Conservation (phyloP, 2,113 vertebrate species). For the Dryoscopus gambensis region DNA sequence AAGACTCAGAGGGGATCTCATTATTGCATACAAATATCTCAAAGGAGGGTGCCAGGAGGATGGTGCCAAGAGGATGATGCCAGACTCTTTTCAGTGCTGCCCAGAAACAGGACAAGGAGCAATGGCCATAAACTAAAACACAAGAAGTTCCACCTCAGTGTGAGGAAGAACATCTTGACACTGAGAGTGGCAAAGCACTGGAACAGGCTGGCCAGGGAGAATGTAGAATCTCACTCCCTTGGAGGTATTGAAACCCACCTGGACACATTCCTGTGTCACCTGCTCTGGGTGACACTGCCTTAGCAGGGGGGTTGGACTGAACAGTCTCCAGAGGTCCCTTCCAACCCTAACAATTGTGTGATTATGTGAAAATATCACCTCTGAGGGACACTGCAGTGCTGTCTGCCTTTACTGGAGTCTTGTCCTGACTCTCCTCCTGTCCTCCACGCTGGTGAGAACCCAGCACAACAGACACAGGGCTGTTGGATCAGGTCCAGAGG, state of each 20-base stretch:
- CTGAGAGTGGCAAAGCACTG: neutral
- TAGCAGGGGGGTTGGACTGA: no score
- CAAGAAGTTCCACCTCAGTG: no score
- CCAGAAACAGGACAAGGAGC: neutral
- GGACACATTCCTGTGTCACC: neutral
- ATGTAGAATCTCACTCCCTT: no score
- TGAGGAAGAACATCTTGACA: neutral
- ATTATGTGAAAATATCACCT: neutral
- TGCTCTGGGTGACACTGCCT: neutral
- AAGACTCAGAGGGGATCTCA: neutral
- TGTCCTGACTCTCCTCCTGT: neutral
- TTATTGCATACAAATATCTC: no score
- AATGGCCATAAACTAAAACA: neutral
- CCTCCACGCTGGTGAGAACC: rapidly evolving
- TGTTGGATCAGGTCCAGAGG: neutral
- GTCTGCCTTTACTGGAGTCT: rapidly evolving
- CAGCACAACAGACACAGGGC: neutral
- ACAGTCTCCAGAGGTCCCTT: neutral
- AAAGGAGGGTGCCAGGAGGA: neutral
- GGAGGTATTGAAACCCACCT: neutral
- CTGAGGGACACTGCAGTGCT: neutral
- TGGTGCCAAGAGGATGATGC: neutral
- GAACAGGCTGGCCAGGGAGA: neutral
- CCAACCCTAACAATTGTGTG: neutral
- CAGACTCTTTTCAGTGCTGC: neutral